These are phyloP conservation scores for Pollenia labialis DNA, from an alignment of 2,888 invertebrate species.

Conservation along the genomic window DNA sequence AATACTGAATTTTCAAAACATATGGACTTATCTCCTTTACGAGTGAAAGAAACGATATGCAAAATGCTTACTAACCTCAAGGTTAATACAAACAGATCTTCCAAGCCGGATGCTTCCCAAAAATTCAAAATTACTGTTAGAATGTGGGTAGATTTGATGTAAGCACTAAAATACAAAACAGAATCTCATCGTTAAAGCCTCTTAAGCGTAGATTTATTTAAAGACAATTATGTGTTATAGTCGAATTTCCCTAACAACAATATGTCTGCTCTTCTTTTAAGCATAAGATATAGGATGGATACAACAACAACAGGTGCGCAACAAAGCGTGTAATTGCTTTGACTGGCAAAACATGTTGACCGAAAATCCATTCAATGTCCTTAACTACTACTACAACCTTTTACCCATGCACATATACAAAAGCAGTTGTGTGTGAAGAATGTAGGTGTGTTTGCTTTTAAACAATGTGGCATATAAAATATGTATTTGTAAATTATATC, in stretches of 20 bases:
- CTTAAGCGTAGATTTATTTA: slow-evolving; percentile 53
- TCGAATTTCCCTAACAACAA: slow-evolving; percentile 66
- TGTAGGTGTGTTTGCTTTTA: background rate
- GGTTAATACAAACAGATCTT: no score
- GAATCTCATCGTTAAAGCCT: slow-evolving; percentile 50
- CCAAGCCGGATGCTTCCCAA: no score
- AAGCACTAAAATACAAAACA: slow-evolving; percentile 30
- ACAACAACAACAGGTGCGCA: slow-evolving; percentile 65
- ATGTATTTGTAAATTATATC: no score
- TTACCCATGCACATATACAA: slow-evolving; percentile 13
- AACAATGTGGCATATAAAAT: no score
- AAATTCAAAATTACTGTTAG: background rate
- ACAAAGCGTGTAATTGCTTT: slow-evolving; percentile 74
- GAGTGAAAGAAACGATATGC: no score
- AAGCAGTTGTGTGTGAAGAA: background rate
- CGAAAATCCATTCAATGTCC: slow-evolving; percentile 68
- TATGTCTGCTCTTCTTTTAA: slow-evolving; percentile 26
- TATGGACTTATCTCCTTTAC: no score
- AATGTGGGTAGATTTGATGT: background rate
- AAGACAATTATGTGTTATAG: slow-evolving; percentile 20
- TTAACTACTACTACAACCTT: slow-evolving; percentile 21
- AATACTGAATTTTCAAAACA: no score
- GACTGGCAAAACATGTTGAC: slow-evolving; percentile 69
- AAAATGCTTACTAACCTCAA: no score
- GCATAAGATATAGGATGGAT: slow-evolving; percentile 14